Percentiles rank a stretch among this genome's conserved stretches.
These are phyloP conservation scores for Castor canadensis DNA, from an alignment of 2,113 vertebrate species.

Conservation along the genomic window DNA sequence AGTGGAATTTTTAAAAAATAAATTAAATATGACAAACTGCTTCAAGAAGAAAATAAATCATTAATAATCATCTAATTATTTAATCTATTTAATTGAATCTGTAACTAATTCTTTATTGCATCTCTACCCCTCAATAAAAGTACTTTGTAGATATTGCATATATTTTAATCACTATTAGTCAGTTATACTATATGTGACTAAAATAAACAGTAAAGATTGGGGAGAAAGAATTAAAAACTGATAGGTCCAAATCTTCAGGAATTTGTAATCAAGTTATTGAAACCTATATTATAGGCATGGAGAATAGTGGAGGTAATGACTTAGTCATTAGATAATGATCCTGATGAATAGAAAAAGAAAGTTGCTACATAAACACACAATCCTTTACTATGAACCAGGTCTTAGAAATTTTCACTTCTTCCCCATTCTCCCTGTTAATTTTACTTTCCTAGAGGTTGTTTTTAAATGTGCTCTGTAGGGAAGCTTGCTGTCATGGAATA, in stretches of 20 bases:
- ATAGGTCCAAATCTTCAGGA: background rate
- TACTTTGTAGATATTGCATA: background rate
- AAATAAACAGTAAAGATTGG: background rate
- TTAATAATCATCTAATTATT: no score
- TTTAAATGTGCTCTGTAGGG: background rate
- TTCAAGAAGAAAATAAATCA: background rate
- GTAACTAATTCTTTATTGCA: conserved; percentile 8
- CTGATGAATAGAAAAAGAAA: background rate
- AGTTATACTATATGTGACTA: background rate
- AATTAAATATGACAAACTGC: no score
- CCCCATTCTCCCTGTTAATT: background rate
- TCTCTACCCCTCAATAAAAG: background rate
- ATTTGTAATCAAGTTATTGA: background rate
- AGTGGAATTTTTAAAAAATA: no score
- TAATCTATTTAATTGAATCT: conserved; percentile 10
- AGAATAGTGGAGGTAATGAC: background rate
- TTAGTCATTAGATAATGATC: background rate
- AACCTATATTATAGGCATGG: background rate
- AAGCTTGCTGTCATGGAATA: conserved; percentile 12
- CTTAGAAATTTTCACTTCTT: background rate
- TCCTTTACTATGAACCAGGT: background rate
- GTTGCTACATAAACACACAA: background rate
- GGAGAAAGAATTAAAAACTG: background rate
- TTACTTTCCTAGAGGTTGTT: conserved; percentile 8
- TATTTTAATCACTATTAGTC: conserved; percentile 1